phyloP scores from a whole-genome alignment of 2,113 vertebrate genomes.

The Scatophagus argus region DNA sequence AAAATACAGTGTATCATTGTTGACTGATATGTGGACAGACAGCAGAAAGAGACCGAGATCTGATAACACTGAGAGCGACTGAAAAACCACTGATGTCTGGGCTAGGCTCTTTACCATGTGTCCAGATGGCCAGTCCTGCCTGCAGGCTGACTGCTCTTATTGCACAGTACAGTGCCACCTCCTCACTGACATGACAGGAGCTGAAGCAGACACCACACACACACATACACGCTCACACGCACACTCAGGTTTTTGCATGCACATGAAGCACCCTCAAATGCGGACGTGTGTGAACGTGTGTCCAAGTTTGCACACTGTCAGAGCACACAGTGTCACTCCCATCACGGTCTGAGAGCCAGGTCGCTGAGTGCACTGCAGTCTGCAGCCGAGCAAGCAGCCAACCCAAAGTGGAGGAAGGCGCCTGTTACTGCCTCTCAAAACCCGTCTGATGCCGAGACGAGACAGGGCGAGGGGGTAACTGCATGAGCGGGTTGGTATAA shows the following conservation, averaged over 20 bases:
- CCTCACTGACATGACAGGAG: slow-evolving; percentile 54
- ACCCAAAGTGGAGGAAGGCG: slow-evolving; percentile 17
- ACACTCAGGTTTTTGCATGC: not conserved
- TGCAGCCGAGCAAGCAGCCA: slow-evolving; percentile 23
- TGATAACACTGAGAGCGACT: slow-evolving; percentile 36
- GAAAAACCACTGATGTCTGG: slow-evolving; percentile 45
- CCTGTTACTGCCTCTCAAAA: slow-evolving; percentile 23
- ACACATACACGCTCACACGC: slow-evolving; percentile 15
- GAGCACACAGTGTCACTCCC: slow-evolving; percentile 2
- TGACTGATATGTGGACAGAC: slow-evolving; percentile 24
- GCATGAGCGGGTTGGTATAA: not conserved
- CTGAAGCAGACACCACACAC: slow-evolving; percentile 27
- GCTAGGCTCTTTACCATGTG: slow-evolving; percentile 48
- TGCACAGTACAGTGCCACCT: slow-evolving; percentile 61
- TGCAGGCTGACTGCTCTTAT: slow-evolving; percentile 64
- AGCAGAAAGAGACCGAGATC: slow-evolving; percentile 27
- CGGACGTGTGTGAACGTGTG: too few species aligned
- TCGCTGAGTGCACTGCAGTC: slow-evolving; percentile 39
- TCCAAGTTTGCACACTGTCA: not conserved
- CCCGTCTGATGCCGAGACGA: slow-evolving; percentile 15
- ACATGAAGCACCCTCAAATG: not conserved
- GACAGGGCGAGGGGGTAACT: not conserved
- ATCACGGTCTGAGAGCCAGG: slow-evolving; percentile 7
- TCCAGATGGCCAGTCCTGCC: slow-evolving; percentile 67
- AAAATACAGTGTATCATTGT: slow-evolving; percentile 38